Evolutionary conservation across 2,113 vertebrate genomes (phyloP).

Genomic region (Tachysurus vachellii): DNA sequence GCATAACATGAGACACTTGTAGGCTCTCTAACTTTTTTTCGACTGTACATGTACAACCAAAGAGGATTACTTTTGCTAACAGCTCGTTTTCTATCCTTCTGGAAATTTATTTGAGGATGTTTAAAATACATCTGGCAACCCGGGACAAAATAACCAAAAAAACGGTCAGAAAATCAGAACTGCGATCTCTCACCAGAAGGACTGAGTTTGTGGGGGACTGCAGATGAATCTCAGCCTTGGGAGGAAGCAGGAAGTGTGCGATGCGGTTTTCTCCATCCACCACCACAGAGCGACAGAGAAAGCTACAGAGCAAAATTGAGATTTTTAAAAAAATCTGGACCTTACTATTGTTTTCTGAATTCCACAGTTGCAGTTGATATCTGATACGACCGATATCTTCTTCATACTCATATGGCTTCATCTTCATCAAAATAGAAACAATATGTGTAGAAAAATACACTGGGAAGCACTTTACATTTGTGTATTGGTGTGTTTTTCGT

Average conservation of each 20-base stretch:
- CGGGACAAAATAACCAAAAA: not conserved
- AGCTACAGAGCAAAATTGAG: conserved; percentile 64
- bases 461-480: not conserved
- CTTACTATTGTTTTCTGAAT: not conserved
- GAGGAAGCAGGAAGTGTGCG: conserved; percentile 73
- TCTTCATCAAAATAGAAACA: not conserved
- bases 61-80: not conserved
- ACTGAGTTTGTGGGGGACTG: conserved; percentile 70
- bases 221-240: conserved; percentile 74
- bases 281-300: conserved; percentile 84
- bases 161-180: not conserved
- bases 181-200: conserved; percentile 78
- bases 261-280: conserved; percentile 74
- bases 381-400: not conserved
- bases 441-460: not conserved
- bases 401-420: not conserved
- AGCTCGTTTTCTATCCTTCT: not conserved
- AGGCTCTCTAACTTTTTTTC: not conserved
- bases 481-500: not conserved
- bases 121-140: not conserved
- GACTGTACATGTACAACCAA: not conserved
- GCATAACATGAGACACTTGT: not conserved
- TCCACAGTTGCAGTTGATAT: not conserved
- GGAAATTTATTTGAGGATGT: not conserved
- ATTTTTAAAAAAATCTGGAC: not conserved